phyloP scores from a whole-genome alignment of 35 echinoderm and acorn worm genomes.

The Patiria miniata region DNA sequence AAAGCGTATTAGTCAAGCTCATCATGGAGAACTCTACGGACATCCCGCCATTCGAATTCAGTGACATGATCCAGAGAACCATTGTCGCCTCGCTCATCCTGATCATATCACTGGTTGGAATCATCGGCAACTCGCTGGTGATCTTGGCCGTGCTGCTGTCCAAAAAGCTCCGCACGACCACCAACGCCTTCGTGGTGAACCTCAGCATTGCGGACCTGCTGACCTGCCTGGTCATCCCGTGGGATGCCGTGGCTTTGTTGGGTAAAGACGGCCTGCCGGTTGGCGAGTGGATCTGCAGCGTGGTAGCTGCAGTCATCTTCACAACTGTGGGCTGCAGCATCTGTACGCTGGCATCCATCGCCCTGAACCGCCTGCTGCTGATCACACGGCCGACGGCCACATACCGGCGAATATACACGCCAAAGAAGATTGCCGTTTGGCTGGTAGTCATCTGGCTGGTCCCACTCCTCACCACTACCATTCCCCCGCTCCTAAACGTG shows the following conservation, averaged over 20 bases:
- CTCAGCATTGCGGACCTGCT: constrained; percentile 3
- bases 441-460: constrained; percentile 58
- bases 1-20: no score
- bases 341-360: constrained; percentile 16
- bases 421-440: constrained; percentile 37
- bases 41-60: no score
- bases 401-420: constrained; percentile 28
- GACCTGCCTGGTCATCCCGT: constrained; percentile 25
- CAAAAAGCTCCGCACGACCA: constrained; percentile 32
- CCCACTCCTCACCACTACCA: constrained; percentile 39
- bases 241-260: neutral
- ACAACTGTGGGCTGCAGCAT: constrained; percentile 8
- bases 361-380: constrained; percentile 55
- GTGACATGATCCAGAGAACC: no score
- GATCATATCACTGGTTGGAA: constrained; percentile 7
- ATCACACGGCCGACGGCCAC: constrained; percentile 46
- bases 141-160: constrained; percentile 28
- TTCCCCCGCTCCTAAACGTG: constrained; percentile 53
- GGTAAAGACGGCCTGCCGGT: neutral
- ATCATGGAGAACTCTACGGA: no score
- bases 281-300: neutral
- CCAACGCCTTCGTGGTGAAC: constrained; percentile 29
- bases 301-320: constrained; percentile 29
- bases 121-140: constrained; percentile 20
- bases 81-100: neutral